Evolutionary conservation across 2,888 invertebrate genomes (phyloP), one percentile per base, ranked within the genome.

Genomic region (Dryobota labecula): DNA sequence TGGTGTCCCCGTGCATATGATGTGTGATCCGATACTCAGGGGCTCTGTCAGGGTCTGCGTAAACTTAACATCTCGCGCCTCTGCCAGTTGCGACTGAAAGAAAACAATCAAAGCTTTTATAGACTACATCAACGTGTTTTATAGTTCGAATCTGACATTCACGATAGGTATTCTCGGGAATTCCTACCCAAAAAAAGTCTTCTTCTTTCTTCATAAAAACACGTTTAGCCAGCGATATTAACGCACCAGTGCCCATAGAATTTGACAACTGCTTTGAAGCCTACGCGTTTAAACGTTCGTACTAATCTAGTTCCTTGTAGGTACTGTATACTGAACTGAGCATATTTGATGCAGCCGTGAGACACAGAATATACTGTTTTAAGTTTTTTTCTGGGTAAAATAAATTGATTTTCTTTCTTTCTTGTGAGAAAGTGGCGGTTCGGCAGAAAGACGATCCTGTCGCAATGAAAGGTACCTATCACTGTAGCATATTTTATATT

Each of bases 1-100:
- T 2, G 95, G 94, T 30, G 95, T 95, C 47, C 95, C 96, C 2
- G 93, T 94, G 83, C 95, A 95, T 27, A 93, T 72, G 51, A 96
- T 92, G 65, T 93, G 94, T 4, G 95, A 92, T 68, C 95, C 95
- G 53, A 95, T 92, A 20, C 88, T 84, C 68, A 95, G 83, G 2
- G 95, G 94, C 78, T 93, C 94, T 2, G 84, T 76, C 70, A 96
- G 82, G 24, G 88, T 84, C 63, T 95, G 93, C 8, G 92, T 93
- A 80, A 94, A 96, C 84, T 90, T 92, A 70, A 96, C 93, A 49
- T 95, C 95, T 18, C 91, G 90, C 6, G 95, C 93, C 81, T 94
- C 94, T 6, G 94, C 91, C 76, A 95, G 85, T 85, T 96, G 94
- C 70, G 90, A 89, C 95, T 96, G 93, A 73, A 92, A 92, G 71